Evolutionary conservation across 2,113 vertebrate species (phyloP).

Genomic region (Rhineura floridana): DNA sequence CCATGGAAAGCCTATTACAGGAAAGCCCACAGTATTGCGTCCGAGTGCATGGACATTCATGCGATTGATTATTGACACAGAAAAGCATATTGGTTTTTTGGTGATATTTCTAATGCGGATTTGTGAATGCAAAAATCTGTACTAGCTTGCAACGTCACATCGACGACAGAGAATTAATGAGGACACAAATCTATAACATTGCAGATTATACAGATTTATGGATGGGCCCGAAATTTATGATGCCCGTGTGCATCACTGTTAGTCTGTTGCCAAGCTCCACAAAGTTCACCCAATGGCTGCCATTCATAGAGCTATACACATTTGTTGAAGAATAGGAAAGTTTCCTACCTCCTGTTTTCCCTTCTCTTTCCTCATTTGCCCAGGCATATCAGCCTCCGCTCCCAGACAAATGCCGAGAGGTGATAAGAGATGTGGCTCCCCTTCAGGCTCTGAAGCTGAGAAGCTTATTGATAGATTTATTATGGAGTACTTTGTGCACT

Average conservation of each 20-base stretch:
- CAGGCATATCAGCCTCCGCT: conserved; percentile 16
- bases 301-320: background rate
- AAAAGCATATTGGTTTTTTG: too few species aligned
- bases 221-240: too few species aligned
- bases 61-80: too few species aligned
- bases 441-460: conserved; percentile 61
- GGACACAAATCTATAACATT: too few species aligned
- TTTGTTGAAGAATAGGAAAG: background rate
- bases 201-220: too few species aligned
- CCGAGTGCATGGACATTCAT: too few species aligned
- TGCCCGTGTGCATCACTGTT: background rate
- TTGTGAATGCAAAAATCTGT: too few species aligned
- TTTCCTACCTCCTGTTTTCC: conserved; percentile 3
- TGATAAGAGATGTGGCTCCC: conserved; percentile 63
- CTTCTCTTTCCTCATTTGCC: background rate
- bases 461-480: conserved; percentile 72
- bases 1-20: too few species aligned
- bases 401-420: conserved; percentile 56
- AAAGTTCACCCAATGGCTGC: background rate
- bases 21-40: too few species aligned
- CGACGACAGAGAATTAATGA: too few species aligned
- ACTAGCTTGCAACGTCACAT: too few species aligned
- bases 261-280: background rate
- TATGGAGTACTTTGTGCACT: conserved; percentile 54
- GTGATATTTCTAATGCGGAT: too few species aligned